Base-by-base conservation (phyloP, 2,888 invertebrate genomes). In the Athetis lepigone region DNA sequence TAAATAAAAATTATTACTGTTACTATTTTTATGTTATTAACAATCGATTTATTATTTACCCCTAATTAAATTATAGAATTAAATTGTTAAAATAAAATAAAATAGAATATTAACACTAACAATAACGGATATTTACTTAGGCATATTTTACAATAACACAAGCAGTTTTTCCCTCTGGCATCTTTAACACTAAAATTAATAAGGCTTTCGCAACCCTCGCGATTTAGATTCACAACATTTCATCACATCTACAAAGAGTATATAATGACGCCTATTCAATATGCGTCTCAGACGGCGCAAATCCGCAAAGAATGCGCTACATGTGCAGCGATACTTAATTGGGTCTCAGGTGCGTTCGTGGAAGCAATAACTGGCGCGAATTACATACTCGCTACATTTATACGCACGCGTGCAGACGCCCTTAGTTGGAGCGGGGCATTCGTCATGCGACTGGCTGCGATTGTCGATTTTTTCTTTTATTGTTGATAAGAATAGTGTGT, bases 271-370 rank as follows among this genome's bases (percentile, higher is more conserved):
- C 71, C 75, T 43, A 70, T 75, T 72, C 70, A 72, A 70, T 56
- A 45, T 37, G 49, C 63, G 59, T 61, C 67, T 70, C 65, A 60
- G 68, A 64, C 47, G 46, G 40, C 37, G 68, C 56, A 73, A 77
- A 79, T 77, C 75, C 80, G 63, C 61, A 59, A 80, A 80, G 78
- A 70, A 76, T 68, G 58, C 39, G 65, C 63, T 79, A 73, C 73
- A 75, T 77, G 73, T 79, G 79, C 75, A 70, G 72, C 66, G 70
- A 75, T 79, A 85, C 80, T 87, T 90, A 89, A 91, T 91, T 89
- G 86, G 86, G 90, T 75, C 85, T 85, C 92, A 93, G 92, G 92
- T 93, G 92, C 81, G 82, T 77, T 78, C 67, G 76, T 70, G 75
- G 69, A 78, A 75, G 81, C 80, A 88, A 87, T 83, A 85, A 83